These are phyloP conservation scores for Brachionus sp. DNA, from an alignment of 1,140 invertebrate species.

Conservation along the genomic window DNA sequence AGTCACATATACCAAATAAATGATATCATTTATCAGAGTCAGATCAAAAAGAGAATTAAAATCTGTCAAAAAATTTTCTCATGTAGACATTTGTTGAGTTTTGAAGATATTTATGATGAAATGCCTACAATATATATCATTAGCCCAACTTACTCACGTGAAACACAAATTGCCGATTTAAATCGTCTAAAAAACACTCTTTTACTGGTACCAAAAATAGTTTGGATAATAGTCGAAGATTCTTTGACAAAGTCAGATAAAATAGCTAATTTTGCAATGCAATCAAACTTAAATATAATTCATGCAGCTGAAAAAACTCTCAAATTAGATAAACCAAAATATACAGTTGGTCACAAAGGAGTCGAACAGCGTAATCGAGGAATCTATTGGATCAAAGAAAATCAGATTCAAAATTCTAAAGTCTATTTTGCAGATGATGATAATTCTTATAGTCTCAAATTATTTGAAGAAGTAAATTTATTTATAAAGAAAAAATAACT, in stretches of 20 bases:
- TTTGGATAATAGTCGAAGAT: constrained; percentile 17
- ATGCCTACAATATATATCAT: constrained; percentile 64
- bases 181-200: constrained; percentile 82
- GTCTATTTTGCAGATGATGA: constrained; percentile 99
- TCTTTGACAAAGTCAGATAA: constrained; percentile 65
- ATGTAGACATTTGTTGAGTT: background rate
- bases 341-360: constrained; percentile 87
- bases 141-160: constrained; percentile 80
- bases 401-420: constrained; percentile 66
- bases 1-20: background rate
- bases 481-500: constrained; percentile 17
- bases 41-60: background rate
- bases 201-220: constrained; percentile 64
- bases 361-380: constrained; percentile 88
- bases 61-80: background rate
- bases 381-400: constrained; percentile 76
- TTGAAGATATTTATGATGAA: background rate
- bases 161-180: constrained; percentile 83
- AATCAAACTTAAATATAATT: constrained; percentile 68
- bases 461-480: constrained; percentile 77
- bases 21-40: background rate
- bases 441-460: constrained; percentile 82
- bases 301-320: constrained; percentile 76
- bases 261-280: constrained; percentile 89
- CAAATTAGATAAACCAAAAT: constrained; percentile 63